phyloP scores from a whole-genome alignment of 2,113 vertebrate species.

The Pelvicachromis taeniatus region DNA sequence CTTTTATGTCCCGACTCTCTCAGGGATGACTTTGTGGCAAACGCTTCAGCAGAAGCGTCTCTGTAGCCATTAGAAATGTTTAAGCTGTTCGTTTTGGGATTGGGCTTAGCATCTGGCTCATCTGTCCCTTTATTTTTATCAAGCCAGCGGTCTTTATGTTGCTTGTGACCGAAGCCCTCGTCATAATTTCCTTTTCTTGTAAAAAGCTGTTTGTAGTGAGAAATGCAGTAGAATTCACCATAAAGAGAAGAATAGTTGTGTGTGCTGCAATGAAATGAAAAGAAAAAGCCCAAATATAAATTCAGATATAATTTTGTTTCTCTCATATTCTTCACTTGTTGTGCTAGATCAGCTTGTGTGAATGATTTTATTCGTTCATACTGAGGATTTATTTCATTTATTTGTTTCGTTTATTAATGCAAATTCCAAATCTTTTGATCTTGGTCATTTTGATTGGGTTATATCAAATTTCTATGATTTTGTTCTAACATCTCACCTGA shows the following conservation, averaged over 20 bases:
- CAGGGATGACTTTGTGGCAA: slow-evolving; percentile 39
- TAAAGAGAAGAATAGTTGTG: slow-evolving; percentile 73
- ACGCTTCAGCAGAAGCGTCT: background rate
- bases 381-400: background rate
- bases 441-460: background rate
- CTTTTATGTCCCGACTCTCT: slow-evolving; percentile 25
- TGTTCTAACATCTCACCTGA: slow-evolving; percentile 75
- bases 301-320: background rate
- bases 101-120: slow-evolving; percentile 27
- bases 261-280: slow-evolving; percentile 62
- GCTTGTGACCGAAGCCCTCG: slow-evolving; percentile 73
- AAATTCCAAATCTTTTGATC: background rate
- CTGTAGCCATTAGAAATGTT: background rate
- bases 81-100: slow-evolving; percentile 20
- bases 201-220: slow-evolving; percentile 76
- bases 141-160: slow-evolving; percentile 76
- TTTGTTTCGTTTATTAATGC: background rate
- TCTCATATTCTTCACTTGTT: background rate
- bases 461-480: background rate
- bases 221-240: slow-evolving; percentile 75
- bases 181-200: slow-evolving; percentile 76
- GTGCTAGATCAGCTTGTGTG: background rate
- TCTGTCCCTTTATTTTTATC: slow-evolving; percentile 41
- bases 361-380: background rate
- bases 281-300: background rate